A percentile compares a stretch with the other conserved stretches of the same genome.
Conservation (phyloP, 2,797 vertebrate species). For the Megalops cyprinoides region DNA sequence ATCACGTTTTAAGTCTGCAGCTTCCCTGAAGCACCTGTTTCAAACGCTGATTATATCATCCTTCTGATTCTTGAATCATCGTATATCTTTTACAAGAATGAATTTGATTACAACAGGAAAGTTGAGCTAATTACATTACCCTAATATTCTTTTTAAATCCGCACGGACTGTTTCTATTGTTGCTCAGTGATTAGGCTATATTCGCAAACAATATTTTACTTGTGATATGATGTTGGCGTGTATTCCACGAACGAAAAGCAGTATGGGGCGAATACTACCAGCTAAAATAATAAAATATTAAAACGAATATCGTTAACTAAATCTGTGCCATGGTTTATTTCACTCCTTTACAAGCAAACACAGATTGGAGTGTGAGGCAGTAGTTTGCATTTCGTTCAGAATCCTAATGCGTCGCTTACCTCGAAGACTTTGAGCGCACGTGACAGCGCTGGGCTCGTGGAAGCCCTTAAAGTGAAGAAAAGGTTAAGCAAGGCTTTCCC, state of each 20-base stretch:
- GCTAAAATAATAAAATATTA: not conserved
- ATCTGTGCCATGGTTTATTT: not conserved
- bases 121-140: not conserved
- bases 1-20: constrained; percentile 18
- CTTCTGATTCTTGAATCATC: not conserved
- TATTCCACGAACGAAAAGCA: not conserved
- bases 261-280: not conserved
- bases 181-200: too few species aligned
- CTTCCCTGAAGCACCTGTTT: constrained; percentile 13
- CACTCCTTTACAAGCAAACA: not conserved
- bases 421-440: constrained; percentile 92
- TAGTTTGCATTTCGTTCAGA: too few species aligned
- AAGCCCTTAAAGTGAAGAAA: constrained; percentile 82
- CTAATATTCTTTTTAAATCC: too few species aligned
- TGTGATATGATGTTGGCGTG: not conserved
- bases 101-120: not conserved
- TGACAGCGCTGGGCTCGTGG: constrained; percentile 82
- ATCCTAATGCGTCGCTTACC: constrained; percentile 65
- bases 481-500: constrained; percentile 87
- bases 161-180: too few species aligned
- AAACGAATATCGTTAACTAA: not conserved
- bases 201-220: not conserved
- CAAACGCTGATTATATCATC: constrained; percentile 21
- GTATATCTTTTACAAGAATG: not conserved
- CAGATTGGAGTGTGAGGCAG: not conserved